Evolutionary conservation across 2,888 invertebrate species (phyloP), one percentile per base, ranked within the genome.

Genomic region (Cheilosia variabilis): DNA sequence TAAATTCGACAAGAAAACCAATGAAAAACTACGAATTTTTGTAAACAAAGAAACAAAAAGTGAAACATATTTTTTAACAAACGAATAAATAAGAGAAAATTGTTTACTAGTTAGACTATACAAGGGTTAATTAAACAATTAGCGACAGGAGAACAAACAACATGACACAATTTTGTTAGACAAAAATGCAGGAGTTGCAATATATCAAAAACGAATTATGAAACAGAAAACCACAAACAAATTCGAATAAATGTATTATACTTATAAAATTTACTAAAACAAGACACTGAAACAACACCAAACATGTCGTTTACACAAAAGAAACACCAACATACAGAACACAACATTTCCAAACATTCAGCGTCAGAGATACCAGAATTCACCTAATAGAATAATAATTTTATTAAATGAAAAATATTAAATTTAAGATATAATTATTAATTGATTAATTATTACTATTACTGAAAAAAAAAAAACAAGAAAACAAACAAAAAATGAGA

Each of bases 371-470:
- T 27, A 63, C 69, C 82, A 69, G 63, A 79, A 63, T 81, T 81
- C 83, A 87, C 83, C 80, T 84, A 84, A 84, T 73, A 84, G 80
- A 84, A 82, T 78, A 82, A 82, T 24, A 45, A 81, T 81, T 86
- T 81, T 81, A 75, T 71, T 79, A 79, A 80, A 75, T 62, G 62
- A 53, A 62, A 60, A 55, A 50, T 68, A 82, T 62, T 83, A 78
- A 79, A 80, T 69, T 87, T 83, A 81, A 79, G 78, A 80, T 71
- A 80, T 71, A 84, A 79, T 87, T 81, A 87, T 84, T 80, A 84
- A 80, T 84, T 87, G 69, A 87, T 83, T 83, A 87, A 82, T 77
- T 77, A 77, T 84, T 75, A 84, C 72, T 87, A 87, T 78, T 82
- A 82, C 58, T 77, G 75, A 82, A 52, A 78, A 63, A 82, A 77